Conservation (phyloP, 2,797 vertebrate species). For the Coracias cyanogaster region DNA sequence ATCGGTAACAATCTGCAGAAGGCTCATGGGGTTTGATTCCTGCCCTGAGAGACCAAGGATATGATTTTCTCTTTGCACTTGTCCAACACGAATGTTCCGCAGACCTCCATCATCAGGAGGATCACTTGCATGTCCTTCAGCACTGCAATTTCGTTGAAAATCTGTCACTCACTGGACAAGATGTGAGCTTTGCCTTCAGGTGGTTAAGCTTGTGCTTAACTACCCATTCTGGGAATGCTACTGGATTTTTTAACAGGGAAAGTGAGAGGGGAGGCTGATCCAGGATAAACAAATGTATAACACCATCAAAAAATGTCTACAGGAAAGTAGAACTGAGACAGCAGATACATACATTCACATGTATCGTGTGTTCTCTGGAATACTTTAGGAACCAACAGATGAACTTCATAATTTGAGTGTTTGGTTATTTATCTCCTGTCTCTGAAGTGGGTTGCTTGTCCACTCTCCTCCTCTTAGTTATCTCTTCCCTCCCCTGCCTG, state of each 20-base stretch:
- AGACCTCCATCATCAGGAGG: background rate
- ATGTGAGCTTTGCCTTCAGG: background rate
- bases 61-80: fast-evolving
- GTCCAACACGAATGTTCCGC: background rate
- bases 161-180: background rate
- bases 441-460: background rate
- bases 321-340: background rate
- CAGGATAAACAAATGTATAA: background rate
- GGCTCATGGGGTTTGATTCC: background rate
- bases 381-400: background rate
- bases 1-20: background rate
- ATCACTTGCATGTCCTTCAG: background rate
- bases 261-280: background rate
- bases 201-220: background rate
- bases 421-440: background rate
- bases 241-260: background rate
- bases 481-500: background rate
- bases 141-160: fast-evolving
- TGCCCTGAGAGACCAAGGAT: fast-evolving
- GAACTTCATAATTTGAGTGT: background rate
- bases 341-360: background rate
- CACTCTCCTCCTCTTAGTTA: background rate
- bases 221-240: fast-evolving
- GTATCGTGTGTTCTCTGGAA: background rate
- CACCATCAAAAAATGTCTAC: background rate